Base-by-base conservation (phyloP, 2,113 vertebrate genomes). In the Aldabrachelys gigantea region DNA sequence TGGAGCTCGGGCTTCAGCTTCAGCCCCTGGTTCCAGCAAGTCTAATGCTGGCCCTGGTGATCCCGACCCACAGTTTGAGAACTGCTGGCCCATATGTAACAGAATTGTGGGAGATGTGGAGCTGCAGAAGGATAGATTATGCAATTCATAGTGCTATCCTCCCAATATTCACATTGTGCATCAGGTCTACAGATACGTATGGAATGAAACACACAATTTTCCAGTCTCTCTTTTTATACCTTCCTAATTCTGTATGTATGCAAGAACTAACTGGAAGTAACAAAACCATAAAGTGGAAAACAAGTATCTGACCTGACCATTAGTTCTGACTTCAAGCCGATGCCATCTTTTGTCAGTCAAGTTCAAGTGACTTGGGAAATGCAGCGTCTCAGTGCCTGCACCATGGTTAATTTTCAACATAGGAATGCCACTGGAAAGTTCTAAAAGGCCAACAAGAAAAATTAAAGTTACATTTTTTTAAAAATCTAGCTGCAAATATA, bases 261-360 rank as follows among this genome's bases (percentile, higher is more conserved):
- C 4, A 89, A 93, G 83, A 78, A 17, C 14, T 85, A 85, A 44
- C 22, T 47, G 29, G n/a, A 87, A 88, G 86, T 79, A 59, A 1
- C 84, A 89, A 80, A 54, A 84, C 14, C 19, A 21, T 16, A 25
- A 47, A 25, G 1, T 2, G 8, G 31, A 16, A 56, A 50, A 44
- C 75, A 57, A 11, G 50, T 22, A 87, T 91, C 98, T 91, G 87
- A 99, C 99, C 99, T 99, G 99, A 97, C 98, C 98, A 95, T 97
- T 99, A 95, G 98, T 99, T 97, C 98, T 98, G 96, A 99, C 98
- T 94, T 99, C 99, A 59, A 99, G 97, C 52, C 97, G 98, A 97
- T 99, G 99, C 99, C 99, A 99, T 59, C 98, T 98, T 96, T 98
- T 98, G 98, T 99, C 99, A 53, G 99, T 98, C 84, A 98, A 98